Evolutionary conservation across 2,113 vertebrate species (phyloP), one percentile per base, ranked within the genome.

Genomic region (Maccullochella peelii): DNA sequence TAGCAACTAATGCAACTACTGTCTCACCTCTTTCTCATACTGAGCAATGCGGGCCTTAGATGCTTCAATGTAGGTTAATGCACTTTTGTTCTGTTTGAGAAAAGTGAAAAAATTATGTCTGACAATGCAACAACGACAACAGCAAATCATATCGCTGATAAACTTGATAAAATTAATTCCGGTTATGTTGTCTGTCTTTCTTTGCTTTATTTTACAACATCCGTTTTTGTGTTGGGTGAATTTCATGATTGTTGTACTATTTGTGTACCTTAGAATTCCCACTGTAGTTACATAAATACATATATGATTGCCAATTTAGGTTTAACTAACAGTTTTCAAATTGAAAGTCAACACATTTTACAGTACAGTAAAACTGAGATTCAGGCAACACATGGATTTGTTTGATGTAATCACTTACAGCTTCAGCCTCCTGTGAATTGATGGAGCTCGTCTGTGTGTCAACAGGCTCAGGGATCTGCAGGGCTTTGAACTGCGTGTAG

Each of bases 391-490:
- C 3, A 30, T 65, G 1, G 20, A 52, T 57, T 36, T 63, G 2
- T 38, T 57, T 73, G 36, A 55, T 14, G 3, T 33, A 8, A 55
- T 73, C 8, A 97, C 98, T 97, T 84, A 99, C 98, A 86, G 97
- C 73, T 83, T 98, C 98, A 58, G 93, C 86, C 84, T 99, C 97
- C 86, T 98, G 97, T 16, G 90, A 52, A 67, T 94, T 91, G 65
- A 99, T 97, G 79, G 92, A 91, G 18, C 79, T 91, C 0, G 94
- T 95, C 8, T 97, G 96, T 4, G 96, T 98, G 83, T 99, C 98
- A 79, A 93, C 94, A 0, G 98, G 97, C 86, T 96, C 86, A 27
- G 98, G 97, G 84, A 99, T 36, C 87, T 95, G 93, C 18, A 98
- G 86, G 1, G 95, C 96, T 54, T 87, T 95, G 84, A 97, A 99